Base-by-base conservation (phyloP, 2,888 invertebrate genomes). In the Lordiphosa fenestrarum region DNA sequence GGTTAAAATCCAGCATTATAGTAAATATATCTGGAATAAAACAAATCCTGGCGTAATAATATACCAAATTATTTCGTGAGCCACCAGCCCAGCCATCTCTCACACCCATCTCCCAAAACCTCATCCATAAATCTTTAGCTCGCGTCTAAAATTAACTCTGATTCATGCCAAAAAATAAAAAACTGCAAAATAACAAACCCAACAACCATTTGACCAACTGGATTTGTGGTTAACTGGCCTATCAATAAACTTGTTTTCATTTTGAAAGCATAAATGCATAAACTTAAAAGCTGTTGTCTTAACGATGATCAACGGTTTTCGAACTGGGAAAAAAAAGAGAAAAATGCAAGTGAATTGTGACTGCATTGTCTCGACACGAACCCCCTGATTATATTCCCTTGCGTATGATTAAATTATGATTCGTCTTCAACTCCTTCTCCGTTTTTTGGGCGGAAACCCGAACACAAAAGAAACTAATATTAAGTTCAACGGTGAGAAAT, bases 111-210 rank as follows among this genome's bases (percentile, higher is more conserved):
- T 44, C 44, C 10, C 15, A 15, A 44, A 33, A 15, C 33, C 33
- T 15, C 25, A 13, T 44, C 30, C 15, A 15, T 33, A 42, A 62
- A 60, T 63, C 50, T 63, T 35, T 36, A 48, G 50, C 12, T 13
- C 10, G 52, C 19, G 37, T 71, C 77, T 84, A 84, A 78, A 83
- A 84, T 78, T 78, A 80, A 63, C 66, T 53, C 52, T 78, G 77
- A 78, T 75, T 78, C 77, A 78, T 67, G 63, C 60, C 69, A 54
- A 53, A 61, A 74, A 63, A 52, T n/a, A 54, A 53, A 63, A 74
- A 60, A 53, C 66, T 54, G 69, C 74, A 50, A 69, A 69, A 53
- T 55, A 66, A 53, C 53, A 66, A 63, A 44, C n/a, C n/a, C 39
- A 49, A 61, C 54, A 7, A 30, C 30, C 9, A 30, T 30, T 51